Conservation (phyloP, 2,888 invertebrate species). For the Rhamphomyia laevipes region DNA sequence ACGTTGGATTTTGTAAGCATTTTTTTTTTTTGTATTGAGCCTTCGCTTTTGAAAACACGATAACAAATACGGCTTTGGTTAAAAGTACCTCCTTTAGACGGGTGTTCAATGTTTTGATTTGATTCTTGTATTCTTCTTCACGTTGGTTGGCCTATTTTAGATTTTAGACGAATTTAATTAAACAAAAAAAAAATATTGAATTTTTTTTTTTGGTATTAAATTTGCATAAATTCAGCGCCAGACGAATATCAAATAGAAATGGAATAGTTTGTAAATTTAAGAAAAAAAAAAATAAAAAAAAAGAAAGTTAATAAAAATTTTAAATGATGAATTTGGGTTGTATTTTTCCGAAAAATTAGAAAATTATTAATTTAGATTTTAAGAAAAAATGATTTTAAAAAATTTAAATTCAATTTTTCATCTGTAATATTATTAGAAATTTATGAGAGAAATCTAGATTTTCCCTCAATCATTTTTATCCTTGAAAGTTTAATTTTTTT, state of each 20-base stretch:
- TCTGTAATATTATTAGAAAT: too few species aligned
- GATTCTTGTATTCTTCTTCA: conserved; percentile 99
- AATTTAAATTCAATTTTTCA: too few species aligned
- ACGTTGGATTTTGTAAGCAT: conserved; percentile 6
- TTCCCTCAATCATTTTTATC: neutral
- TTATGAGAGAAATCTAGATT: too few species aligned
- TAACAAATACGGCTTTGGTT: neutral
- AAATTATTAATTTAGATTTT: too few species aligned
- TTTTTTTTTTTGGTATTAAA: conserved; percentile 20
- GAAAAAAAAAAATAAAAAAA: neutral
- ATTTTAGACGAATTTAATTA: neutral
- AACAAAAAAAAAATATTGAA: neutral
- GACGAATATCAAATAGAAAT: too few species aligned
- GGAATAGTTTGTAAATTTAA: neutral
- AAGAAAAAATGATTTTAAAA: too few species aligned
- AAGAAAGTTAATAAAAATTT: neutral
- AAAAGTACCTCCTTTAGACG: conserved; percentile 92
- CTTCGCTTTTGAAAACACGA: conserved; percentile 2
- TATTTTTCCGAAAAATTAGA: too few species aligned
- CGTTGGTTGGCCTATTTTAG: conserved; percentile 86
- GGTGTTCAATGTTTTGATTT: conserved; percentile 97
- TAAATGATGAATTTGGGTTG: too few species aligned
- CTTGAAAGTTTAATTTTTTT: neutral
- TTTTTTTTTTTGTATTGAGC: neutral
- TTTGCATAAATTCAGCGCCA: neutral